Conservation (phyloP, 2,797 vertebrate genomes). For the Galago senegalensis region DNA sequence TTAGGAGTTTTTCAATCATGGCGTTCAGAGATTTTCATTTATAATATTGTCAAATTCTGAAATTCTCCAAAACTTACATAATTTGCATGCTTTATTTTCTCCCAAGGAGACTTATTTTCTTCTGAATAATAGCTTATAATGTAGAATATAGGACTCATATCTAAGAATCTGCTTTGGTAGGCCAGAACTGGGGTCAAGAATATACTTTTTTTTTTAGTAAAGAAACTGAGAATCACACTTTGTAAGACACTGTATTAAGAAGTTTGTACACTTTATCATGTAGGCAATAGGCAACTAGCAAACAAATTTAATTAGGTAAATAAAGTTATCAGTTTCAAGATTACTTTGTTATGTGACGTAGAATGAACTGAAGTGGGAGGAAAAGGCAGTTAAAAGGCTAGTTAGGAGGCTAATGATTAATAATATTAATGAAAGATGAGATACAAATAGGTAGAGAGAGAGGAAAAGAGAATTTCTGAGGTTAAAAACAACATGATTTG, state of each 20-base stretch:
- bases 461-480: not conserved
- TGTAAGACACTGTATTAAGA: not conserved
- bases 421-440: not conserved
- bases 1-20: not conserved
- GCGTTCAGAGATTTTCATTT: not conserved
- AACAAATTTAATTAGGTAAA: not conserved
- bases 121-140: constrained; percentile 14
- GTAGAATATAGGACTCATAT: not conserved
- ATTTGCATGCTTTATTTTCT: not conserved
- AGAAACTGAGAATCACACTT: not conserved
- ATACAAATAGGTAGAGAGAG: not conserved
- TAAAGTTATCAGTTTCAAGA: constrained; percentile 41
- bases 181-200: not conserved
- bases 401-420: not conserved
- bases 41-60: not conserved
- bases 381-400: not conserved
- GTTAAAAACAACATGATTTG: not conserved
- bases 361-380: constrained; percentile 4
- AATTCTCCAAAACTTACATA: not conserved
- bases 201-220: not conserved
- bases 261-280: not conserved
- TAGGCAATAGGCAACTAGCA: not conserved
- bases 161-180: not conserved
- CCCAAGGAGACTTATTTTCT: not conserved
- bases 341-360: not conserved